Evolutionary conservation across 2,113 vertebrate genomes (phyloP), one percentile per base, ranked within the genome.

Genomic region (Oncorhynchus mykiss): DNA sequence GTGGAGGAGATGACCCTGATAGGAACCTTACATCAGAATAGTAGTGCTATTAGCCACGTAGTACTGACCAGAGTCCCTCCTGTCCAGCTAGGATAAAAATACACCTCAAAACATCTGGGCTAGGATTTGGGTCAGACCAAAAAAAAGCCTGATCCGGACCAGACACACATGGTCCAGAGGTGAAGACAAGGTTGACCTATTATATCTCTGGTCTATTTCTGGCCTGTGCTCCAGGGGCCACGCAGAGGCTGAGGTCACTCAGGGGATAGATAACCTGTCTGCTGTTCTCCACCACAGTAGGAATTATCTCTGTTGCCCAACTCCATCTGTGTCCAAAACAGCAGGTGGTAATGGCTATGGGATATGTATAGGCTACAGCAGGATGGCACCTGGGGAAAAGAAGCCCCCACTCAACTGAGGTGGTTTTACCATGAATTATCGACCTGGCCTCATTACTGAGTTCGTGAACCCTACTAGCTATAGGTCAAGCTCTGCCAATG

Each of bases 291-390:
- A 31, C 71, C 49, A 31, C 8, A 20, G 18, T 22, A 51, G 24
- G 16, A 67, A 29, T 8, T 54, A 64, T 27, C 16, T 2, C 62
- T 72, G 74, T 75, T 85, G 84, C 54, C 64, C 34, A 69, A 82
- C 8, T 66, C 27, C 48, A 54, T 12, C 60, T 69, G 77, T 75
- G 80, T 80, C 71, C 22, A 79, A 69, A 72, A 62, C 39, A 80
- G 79, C 84, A 59, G 54, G 66, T 24, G 66, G 65, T 84, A 87
- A 84, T 85, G 78, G 82, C 73, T 75, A 59, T 60, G 59, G 3
- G 7, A 64, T 49, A 20, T 24, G 22, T 49, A 51, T 34, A 67
- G 54, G 84, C 70, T 71, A 67, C 64, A 25, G 25, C 68, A 76
- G 3, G 27, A 7, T 20, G 49, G 48, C 64, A 31, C 83, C 83